These are phyloP conservation scores for Morone chrysops DNA, from an alignment of 2,113 vertebrate genomes.

Conservation along the genomic window DNA sequence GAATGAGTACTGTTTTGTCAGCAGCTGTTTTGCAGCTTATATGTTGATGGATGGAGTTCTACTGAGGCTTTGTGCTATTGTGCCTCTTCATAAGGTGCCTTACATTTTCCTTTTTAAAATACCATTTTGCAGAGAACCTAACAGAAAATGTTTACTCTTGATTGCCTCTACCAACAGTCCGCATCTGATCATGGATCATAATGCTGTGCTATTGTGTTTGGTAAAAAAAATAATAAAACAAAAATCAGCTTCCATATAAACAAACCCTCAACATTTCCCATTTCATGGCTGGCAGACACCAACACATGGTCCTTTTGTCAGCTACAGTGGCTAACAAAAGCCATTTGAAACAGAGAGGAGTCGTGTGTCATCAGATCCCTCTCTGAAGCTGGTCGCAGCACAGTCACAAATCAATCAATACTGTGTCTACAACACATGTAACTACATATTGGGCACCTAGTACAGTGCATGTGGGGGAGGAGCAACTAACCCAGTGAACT, in stretches of 20 bases:
- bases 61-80: slow-evolving; percentile 14
- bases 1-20: not conserved
- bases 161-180: slow-evolving; percentile 16
- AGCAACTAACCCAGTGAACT: slow-evolving; percentile 54
- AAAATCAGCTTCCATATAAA: slow-evolving; percentile 44
- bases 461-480: slow-evolving; percentile 39
- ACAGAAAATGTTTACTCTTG: slow-evolving; percentile 9
- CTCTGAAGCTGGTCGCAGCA: slow-evolving; percentile 49
- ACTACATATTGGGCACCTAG: slow-evolving; percentile 43
- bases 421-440: slow-evolving; percentile 66
- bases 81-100: slow-evolving; percentile 9
- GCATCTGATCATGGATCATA: slow-evolving; percentile 18
- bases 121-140: slow-evolving; percentile 18
- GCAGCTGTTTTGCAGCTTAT: slow-evolving; percentile 8
- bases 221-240: slow-evolving; percentile 5
- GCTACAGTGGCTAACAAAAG: slow-evolving; percentile 51
- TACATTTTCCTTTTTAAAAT: slow-evolving; percentile 26
- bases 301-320: slow-evolving; percentile 25
- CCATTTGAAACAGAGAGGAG: slow-evolving; percentile 50
- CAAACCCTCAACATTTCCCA: slow-evolving; percentile 39
- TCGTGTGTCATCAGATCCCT: slow-evolving; percentile 71
- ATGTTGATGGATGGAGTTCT: not conserved
- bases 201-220: slow-evolving; percentile 28
- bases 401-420: slow-evolving; percentile 73
- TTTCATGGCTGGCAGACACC: slow-evolving; percentile 50